A percentile compares a stretch with the other conserved stretches of the same genome.
These are phyloP conservation scores for Pristionchus fissidentatus DNA, from an alignment of 2,888 invertebrate species.

Conservation along the genomic window DNA sequence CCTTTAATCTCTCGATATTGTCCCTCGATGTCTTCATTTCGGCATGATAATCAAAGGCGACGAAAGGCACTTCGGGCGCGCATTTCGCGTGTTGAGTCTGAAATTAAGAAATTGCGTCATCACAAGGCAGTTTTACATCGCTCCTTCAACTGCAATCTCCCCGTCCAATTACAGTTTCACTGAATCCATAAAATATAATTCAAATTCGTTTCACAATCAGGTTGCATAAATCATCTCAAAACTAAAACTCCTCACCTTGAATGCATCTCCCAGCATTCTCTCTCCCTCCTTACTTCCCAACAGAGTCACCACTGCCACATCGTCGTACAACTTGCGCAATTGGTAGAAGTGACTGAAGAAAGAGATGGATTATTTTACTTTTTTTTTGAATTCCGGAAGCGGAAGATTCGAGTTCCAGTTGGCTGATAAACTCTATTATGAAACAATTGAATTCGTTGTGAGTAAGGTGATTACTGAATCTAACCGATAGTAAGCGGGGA, in stretches of 20 bases:
- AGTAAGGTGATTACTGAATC: not conserved
- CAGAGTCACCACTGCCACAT: conserved; percentile 92
- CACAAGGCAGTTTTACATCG: not conserved
- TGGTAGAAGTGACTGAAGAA: conserved; percentile 68
- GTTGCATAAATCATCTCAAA: too few species aligned
- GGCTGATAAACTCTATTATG: not conserved
- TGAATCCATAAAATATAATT: not conserved
- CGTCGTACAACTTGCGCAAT: conserved; percentile 90
- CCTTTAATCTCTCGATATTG: conserved; percentile 46
- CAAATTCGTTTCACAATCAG: not conserved
- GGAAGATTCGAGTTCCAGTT: not conserved
- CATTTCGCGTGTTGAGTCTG: conserved; percentile 80
- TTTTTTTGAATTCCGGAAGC: not conserved
- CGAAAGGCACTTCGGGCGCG: conserved; percentile 85
- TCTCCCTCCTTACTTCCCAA: conserved; percentile 95
- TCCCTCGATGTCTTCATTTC: conserved; percentile 65
- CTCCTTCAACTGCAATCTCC: not conserved
- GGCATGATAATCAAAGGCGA: conserved; percentile 85
- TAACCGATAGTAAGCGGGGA: conserved; percentile 88
- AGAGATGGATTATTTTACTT: not conserved
- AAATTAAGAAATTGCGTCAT: not conserved
- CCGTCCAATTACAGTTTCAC: not conserved
- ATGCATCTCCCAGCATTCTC: conserved; percentile 92
- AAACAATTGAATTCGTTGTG: not conserved
- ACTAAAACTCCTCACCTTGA: conserved; percentile 80